These are phyloP conservation scores for Drosophila buzzatii DNA, from an alignment of 2,888 invertebrate genomes.

Conservation along the genomic window DNA sequence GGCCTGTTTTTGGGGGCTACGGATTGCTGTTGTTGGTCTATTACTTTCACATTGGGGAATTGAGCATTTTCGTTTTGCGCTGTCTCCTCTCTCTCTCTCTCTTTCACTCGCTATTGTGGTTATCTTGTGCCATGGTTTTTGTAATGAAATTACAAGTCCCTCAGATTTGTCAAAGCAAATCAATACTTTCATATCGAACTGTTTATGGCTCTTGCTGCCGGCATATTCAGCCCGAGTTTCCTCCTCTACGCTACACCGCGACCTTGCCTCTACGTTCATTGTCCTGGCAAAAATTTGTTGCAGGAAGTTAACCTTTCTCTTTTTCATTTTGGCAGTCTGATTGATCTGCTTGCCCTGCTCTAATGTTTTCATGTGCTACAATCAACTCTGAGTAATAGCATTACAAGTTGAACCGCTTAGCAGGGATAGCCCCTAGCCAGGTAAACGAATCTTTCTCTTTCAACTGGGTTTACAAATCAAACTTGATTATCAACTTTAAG, in stretches of 20 bases:
- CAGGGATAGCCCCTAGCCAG: not conserved
- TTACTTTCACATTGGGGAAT: slow-evolving; percentile 73
- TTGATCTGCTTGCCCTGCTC: slow-evolving; percentile 34
- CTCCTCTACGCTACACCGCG: no score
- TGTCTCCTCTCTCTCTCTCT: not conserved
- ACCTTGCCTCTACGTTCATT: slow-evolving; percentile 13
- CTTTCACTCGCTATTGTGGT: slow-evolving; percentile 53
- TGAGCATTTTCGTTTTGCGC: slow-evolving; percentile 28
- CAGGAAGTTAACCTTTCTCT: slow-evolving; percentile 44
- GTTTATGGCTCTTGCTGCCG: slow-evolving; percentile 21
- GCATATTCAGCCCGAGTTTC: not conserved
- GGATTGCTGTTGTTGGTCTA: slow-evolving; percentile 42
- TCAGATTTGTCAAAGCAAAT: slow-evolving; percentile 77
- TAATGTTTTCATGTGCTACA: slow-evolving; percentile 31
- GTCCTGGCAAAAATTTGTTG: slow-evolving; percentile 40
- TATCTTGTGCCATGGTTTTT: slow-evolving; percentile 52
- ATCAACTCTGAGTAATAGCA: slow-evolving; percentile 7
- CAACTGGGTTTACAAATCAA: not conserved
- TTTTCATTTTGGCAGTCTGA: slow-evolving; percentile 20
- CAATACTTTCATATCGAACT: slow-evolving; percentile 56
- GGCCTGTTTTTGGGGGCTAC: slow-evolving; percentile 18
- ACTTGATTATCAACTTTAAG: not conserved
- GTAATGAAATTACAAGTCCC: slow-evolving; percentile 72
- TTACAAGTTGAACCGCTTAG: slow-evolving; percentile 15
- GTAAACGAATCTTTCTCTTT: slow-evolving; percentile 2